phyloP scores from a whole-genome alignment of 2,113 vertebrate genomes.

The Oncorhynchus tshawytscha region DNA sequence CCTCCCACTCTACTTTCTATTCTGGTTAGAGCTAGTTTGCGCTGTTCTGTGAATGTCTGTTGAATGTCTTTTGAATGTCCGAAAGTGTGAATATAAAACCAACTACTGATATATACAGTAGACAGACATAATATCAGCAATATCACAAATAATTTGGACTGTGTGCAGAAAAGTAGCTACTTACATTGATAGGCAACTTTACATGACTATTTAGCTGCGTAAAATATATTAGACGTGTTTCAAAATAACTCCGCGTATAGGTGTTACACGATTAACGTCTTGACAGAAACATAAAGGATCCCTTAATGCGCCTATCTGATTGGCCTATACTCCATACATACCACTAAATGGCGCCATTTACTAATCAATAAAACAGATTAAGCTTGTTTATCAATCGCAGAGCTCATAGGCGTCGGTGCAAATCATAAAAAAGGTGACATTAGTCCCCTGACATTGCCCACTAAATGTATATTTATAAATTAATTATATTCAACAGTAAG shows the following conservation, averaged over 20 bases:
- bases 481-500: too few relatives aligned
- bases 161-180: rapidly evolving
- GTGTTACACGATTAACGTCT: slow-evolving; percentile 26
- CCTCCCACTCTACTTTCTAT: too few relatives aligned
- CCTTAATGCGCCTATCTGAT: neutral
- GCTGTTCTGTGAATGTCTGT: too few relatives aligned
- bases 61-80: too few relatives aligned
- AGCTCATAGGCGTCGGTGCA: too few relatives aligned
- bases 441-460: too few relatives aligned
- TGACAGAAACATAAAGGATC: slow-evolving; percentile 29
- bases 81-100: too few relatives aligned
- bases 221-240: neutral
- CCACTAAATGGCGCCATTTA: slow-evolving; percentile 41
- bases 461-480: too few relatives aligned
- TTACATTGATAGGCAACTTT: slow-evolving; percentile 57
- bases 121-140: too few relatives aligned
- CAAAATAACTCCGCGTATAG: neutral
- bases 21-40: too few relatives aligned
- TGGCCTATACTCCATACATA: neutral
- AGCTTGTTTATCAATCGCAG: neutral
- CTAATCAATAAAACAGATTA: neutral
- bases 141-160: neutral
- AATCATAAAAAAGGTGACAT: too few relatives aligned
- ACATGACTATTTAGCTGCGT: slow-evolving; percentile 43
- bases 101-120: too few relatives aligned